These are phyloP conservation scores for Montipora capricornis DNA, from an alignment of 64 coral and sea anemone genomes.

Conservation along the genomic window DNA sequence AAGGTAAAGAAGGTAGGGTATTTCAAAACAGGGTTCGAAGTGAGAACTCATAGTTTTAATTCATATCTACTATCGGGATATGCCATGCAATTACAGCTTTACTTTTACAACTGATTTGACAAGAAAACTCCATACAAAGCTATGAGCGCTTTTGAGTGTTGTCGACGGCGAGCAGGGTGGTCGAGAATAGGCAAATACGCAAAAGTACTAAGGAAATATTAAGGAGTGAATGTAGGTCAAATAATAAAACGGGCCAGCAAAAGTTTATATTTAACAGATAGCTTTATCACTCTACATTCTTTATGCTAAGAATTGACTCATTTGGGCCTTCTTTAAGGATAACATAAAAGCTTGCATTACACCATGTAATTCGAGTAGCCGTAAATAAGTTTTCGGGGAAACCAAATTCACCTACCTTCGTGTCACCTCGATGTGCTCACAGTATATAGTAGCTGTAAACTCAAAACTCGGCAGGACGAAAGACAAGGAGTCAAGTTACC, in stretches of 20 bases:
- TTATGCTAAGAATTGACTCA: neutral
- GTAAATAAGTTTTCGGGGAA: neutral
- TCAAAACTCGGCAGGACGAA: too few species aligned
- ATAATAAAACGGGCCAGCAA: too few species aligned
- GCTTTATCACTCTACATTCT: too few species aligned
- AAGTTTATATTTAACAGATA: too few species aligned
- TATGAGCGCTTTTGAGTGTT: neutral
- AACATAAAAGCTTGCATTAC: neutral
- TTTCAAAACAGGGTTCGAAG: neutral
- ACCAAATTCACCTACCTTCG: constrained; percentile 8
- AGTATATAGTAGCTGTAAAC: too few species aligned
- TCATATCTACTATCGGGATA: neutral
- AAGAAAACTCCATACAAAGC: neutral
- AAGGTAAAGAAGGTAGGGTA: neutral
- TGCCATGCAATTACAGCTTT: neutral
- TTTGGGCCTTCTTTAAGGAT: constrained; percentile 1
- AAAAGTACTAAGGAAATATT: too few species aligned
- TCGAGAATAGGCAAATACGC: too few species aligned
- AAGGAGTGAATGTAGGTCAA: too few species aligned
- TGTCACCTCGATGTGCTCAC: neutral
- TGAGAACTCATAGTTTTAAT: too few species aligned
- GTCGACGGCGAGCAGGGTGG: too few species aligned
- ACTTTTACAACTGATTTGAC: constrained; percentile 4
- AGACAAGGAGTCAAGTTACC: too few species aligned
- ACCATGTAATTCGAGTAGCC: too few species aligned